Evolutionary conservation across 2,113 vertebrate genomes (phyloP).

Genomic region (Coreoperca whiteheadi): DNA sequence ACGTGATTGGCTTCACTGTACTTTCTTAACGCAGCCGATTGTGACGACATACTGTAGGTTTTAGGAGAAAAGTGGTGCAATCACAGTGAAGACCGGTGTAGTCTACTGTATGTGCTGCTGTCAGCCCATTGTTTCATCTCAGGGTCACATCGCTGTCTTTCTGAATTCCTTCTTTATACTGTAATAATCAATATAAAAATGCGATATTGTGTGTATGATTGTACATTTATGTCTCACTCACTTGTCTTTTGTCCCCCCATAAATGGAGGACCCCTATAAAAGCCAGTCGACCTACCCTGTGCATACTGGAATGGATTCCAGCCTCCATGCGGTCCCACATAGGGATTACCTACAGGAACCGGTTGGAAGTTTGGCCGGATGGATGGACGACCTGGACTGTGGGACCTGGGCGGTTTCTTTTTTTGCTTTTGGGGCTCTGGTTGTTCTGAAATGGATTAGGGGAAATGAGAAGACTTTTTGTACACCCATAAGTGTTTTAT

Average conservation of each 20-base stretch:
- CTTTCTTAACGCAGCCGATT: background rate
- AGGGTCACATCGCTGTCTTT: background rate
- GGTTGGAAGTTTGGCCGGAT: background rate
- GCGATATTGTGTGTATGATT: background rate
- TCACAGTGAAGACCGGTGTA: background rate
- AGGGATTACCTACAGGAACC: background rate
- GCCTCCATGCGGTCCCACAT: background rate
- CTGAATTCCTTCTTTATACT: background rate
- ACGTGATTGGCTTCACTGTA: background rate
- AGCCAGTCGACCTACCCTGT: background rate
- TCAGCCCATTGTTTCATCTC: too few species aligned
- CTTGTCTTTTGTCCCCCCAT: background rate
- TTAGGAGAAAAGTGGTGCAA: background rate
- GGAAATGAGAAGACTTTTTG: background rate
- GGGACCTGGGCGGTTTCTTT: background rate
- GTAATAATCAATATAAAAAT: background rate
- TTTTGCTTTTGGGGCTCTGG: background rate
- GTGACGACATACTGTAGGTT: background rate
- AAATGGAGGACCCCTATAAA: background rate
- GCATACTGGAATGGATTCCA: background rate
- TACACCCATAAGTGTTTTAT: background rate
- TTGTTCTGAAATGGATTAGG: background rate
- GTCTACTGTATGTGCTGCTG: background rate
- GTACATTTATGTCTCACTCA: background rate
- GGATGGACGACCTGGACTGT: conserved; percentile 24